Evolutionary conservation across 2,113 vertebrate genomes (phyloP).

Genomic region (Proteles cristata): DNA sequence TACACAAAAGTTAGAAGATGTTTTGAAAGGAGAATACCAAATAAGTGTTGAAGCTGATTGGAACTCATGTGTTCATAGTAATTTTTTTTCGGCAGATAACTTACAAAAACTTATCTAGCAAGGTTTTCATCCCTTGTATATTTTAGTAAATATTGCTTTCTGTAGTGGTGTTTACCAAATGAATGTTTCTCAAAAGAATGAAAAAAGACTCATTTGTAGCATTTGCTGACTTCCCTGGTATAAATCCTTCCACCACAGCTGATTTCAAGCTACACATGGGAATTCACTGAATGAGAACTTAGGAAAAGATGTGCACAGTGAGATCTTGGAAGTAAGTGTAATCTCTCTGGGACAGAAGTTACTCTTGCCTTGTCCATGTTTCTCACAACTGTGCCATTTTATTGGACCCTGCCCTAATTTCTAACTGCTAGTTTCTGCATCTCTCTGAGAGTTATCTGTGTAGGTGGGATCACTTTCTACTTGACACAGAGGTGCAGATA

Average conservation of each 20-base stretch:
- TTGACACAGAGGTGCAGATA: not conserved
- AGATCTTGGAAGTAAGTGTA: not conserved
- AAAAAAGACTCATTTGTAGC: not conserved
- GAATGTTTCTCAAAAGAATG: not conserved
- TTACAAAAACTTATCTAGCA: not conserved
- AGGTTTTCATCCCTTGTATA: not conserved
- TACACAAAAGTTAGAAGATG: not conserved
- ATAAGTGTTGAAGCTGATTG: not conserved
- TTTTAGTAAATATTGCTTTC: not conserved
- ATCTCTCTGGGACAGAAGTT: not conserved
- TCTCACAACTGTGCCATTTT: not conserved
- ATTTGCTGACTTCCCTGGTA: not conserved
- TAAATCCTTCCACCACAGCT: not conserved
- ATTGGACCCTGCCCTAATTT: not conserved
- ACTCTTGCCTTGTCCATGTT: not conserved
- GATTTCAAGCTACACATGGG: not conserved
- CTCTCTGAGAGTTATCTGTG: not conserved
- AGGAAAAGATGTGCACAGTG: no score
- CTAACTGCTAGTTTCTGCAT: not conserved
- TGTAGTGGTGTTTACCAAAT: not conserved
- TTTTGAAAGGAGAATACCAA: not conserved
- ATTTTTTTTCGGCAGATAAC: not conserved
- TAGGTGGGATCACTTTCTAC: not conserved
- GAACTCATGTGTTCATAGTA: not conserved
- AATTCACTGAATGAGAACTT: not conserved